phyloP scores from a whole-genome alignment of 2,797 vertebrate species.

The Lycodopsis pacificus region DNA sequence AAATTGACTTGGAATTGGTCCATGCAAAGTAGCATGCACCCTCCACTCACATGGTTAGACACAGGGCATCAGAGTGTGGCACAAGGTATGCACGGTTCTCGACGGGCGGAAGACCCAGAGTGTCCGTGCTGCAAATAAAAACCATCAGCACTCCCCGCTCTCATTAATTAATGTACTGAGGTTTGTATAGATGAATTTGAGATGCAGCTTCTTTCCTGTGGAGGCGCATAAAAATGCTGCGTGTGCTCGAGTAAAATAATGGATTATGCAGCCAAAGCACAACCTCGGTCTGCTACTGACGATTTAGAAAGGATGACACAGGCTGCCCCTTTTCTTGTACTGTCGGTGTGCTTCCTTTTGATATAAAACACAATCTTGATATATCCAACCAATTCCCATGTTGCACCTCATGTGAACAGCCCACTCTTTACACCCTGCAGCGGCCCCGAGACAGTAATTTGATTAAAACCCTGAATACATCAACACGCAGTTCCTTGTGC shows the following conservation, averaged over 20 bases:
- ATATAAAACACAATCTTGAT: conserved; percentile 13
- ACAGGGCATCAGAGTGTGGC: conserved; percentile 62
- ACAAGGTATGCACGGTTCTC: conserved; percentile 67
- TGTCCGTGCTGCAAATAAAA: conserved; percentile 70
- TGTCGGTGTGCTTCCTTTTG: conserved; percentile 23
- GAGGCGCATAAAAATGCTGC: conserved; percentile 52
- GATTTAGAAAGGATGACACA: conserved; percentile 37
- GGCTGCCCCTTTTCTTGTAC: conserved; percentile 18
- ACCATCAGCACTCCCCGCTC: conserved; percentile 55
- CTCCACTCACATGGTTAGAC: conserved; percentile 71
- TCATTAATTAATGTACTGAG: conserved; percentile 70
- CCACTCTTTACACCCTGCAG: conserved; percentile 18
- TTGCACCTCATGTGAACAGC: conserved; percentile 15
- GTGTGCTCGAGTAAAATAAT: conserved; percentile 47
- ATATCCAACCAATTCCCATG: conserved; percentile 1
- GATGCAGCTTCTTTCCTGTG: conserved; percentile 36
- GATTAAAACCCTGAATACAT: conserved; percentile 36
- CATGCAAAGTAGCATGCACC: conserved; percentile 78
- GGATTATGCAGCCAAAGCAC: conserved; percentile 46
- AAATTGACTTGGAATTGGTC: conserved; percentile 84
- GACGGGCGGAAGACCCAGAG: conserved; percentile 45
- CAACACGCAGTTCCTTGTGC: conserved; percentile 8
- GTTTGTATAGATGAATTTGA: conserved; percentile 34
- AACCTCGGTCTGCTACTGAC: conserved; percentile 16
- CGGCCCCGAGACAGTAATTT: conserved; percentile 37